phyloP scores from a whole-genome alignment of 2,113 vertebrate genomes.

The Pholis gunnellus region DNA sequence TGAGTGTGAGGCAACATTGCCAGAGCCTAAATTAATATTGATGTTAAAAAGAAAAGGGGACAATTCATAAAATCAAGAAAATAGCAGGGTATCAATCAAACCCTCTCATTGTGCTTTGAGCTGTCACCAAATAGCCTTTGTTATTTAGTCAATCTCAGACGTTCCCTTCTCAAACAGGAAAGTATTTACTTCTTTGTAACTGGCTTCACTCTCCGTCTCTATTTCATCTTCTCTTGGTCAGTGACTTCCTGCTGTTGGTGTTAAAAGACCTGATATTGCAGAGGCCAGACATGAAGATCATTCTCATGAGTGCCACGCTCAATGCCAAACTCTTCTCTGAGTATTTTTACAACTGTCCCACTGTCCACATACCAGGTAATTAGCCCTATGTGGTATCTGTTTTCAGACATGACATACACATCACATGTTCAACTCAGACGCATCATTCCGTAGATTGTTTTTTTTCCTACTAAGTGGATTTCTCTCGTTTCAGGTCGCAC shows the following conservation, averaged over 20 bases:
- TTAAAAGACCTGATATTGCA: slow-evolving; percentile 92
- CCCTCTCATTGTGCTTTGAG: background rate
- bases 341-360: slow-evolving; percentile 91
- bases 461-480: background rate
- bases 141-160: background rate
- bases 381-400: background rate
- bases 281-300: slow-evolving; percentile 91
- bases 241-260: slow-evolving; percentile 97
- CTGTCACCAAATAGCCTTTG: background rate
- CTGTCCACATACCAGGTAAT: slow-evolving; percentile 94
- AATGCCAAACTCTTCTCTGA: slow-evolving; percentile 95
- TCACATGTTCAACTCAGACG: background rate
- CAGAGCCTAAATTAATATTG: background rate
- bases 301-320: slow-evolving; percentile 97
- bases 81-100: background rate
- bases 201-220: background rate
- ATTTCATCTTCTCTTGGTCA: slow-evolving; percentile 53
- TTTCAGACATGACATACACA: background rate
- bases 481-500: slow-evolving; percentile 85
- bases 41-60: background rate
- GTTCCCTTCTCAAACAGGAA: background rate
- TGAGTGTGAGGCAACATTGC: background rate
- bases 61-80: background rate
- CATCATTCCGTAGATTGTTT: background rate
- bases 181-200: background rate